Conservation (phyloP, 2,797 vertebrate species). For the Schizopygopsis pylzovi region DNA sequence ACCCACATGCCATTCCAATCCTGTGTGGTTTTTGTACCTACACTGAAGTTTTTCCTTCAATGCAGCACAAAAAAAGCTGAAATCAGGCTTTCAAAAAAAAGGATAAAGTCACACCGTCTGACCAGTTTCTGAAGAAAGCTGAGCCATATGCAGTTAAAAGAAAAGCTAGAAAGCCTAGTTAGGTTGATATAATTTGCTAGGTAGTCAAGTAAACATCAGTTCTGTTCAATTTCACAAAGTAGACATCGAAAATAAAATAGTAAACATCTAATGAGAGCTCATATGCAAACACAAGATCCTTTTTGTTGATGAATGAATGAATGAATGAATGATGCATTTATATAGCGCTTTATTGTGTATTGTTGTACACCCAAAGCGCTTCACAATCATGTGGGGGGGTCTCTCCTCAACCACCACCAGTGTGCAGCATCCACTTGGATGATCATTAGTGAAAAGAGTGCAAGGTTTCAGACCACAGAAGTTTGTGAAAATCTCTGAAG, state of each 20-base stretch:
- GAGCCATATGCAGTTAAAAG: neutral
- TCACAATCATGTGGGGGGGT: too few relatives aligned
- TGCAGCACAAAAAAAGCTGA: neutral
- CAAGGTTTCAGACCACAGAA: constrained; percentile 17
- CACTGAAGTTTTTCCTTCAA: neutral
- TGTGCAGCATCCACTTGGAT: too few relatives aligned
- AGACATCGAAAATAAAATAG: neutral
- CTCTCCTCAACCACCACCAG: too few relatives aligned
- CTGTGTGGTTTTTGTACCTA: neutral
- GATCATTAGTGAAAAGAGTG: neutral
- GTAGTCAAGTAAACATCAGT: neutral
- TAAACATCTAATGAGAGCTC: neutral
- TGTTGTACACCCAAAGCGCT: too few relatives aligned
- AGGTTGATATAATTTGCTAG: neutral
- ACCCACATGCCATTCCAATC: neutral
- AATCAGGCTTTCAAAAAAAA: neutral
- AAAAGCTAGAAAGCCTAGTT: neutral
- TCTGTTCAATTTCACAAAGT: neutral
- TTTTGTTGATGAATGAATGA: neutral
- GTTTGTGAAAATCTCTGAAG: constrained; percentile 47
- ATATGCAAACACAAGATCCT: neutral
- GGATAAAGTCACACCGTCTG: neutral
- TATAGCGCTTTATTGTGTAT: too few relatives aligned
- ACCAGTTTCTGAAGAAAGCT: neutral
- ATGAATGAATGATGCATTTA: too few relatives aligned